phyloP scores from a whole-genome alignment of 2,113 vertebrate genomes.

The Meleagris gallopavo region DNA sequence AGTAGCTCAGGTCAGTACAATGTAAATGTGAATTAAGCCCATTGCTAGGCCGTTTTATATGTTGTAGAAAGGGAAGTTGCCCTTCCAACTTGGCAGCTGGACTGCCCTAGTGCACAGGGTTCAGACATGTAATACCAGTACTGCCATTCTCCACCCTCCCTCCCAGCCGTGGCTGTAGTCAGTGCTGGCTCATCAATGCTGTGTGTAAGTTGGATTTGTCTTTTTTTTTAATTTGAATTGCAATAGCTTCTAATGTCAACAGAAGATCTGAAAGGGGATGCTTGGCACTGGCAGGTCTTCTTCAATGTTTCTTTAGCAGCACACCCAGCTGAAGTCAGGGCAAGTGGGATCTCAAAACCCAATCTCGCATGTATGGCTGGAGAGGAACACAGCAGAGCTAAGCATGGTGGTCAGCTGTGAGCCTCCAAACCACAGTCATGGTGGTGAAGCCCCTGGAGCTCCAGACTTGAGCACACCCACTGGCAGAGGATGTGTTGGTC shows the following conservation, averaged over 20 bases:
- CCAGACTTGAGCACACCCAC: accelerated
- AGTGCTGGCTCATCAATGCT: too few relatives aligned
- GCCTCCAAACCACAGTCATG: neutral
- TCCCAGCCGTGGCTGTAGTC: accelerated
- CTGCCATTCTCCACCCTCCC: neutral
- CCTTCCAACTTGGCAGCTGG: neutral
- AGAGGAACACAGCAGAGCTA: neutral
- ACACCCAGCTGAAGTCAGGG: accelerated
- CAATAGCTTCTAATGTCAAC: accelerated
- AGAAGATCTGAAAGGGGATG: neutral
- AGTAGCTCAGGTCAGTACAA: neutral
- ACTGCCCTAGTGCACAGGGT: neutral
- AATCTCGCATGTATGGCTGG: neutral
- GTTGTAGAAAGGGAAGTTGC: neutral
- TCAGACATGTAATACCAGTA: accelerated
- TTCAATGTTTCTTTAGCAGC: neutral
- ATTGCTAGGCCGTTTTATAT: neutral
- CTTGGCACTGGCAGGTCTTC: neutral
- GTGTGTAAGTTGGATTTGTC: neutral
- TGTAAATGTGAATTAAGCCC: neutral
- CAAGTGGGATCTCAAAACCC: accelerated
- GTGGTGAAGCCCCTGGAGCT: neutral
- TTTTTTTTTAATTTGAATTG: neutral
- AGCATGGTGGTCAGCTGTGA: neutral
- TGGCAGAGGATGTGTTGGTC: neutral